These are phyloP conservation scores for Ranitomeya imitator DNA, from an alignment of 2,113 vertebrate genomes.

Conservation along the genomic window DNA sequence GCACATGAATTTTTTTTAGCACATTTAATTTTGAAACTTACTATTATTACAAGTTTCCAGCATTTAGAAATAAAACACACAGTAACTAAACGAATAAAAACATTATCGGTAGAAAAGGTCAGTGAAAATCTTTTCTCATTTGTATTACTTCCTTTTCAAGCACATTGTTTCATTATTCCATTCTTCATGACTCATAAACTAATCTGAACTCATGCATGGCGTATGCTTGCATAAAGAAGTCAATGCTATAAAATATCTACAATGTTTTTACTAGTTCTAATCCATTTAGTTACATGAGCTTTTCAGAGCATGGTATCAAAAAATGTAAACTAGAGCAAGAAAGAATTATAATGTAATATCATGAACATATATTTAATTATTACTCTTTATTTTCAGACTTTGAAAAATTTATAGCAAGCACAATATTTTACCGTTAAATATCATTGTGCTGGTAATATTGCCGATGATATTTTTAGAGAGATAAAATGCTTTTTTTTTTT, in stretches of 20 bases:
- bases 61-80: too few relatives aligned
- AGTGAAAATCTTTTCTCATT: not conserved
- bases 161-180: not conserved
- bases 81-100: too few relatives aligned
- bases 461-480: not conserved
- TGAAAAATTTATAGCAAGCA: slow-evolving; percentile 3
- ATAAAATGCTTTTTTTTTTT: not conserved
- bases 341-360: not conserved
- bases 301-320: not conserved
- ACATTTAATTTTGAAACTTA: too few relatives aligned
- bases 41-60: too few relatives aligned
- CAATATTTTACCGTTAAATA: not conserved
- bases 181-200: not conserved
- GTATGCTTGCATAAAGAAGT: not conserved
- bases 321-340: not conserved
- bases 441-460: not conserved
- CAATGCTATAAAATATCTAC: not conserved
- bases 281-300: not conserved
- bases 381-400: not conserved
- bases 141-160: too few relatives aligned
- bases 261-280: not conserved
- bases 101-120: not conserved
- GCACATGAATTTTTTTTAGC: too few relatives aligned
- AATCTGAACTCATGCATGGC: not conserved
- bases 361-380: slow-evolving; percentile 14